Evolutionary conservation across 2,113 vertebrate species (phyloP).

Genomic region (Phyllostomus discolor): DNA sequence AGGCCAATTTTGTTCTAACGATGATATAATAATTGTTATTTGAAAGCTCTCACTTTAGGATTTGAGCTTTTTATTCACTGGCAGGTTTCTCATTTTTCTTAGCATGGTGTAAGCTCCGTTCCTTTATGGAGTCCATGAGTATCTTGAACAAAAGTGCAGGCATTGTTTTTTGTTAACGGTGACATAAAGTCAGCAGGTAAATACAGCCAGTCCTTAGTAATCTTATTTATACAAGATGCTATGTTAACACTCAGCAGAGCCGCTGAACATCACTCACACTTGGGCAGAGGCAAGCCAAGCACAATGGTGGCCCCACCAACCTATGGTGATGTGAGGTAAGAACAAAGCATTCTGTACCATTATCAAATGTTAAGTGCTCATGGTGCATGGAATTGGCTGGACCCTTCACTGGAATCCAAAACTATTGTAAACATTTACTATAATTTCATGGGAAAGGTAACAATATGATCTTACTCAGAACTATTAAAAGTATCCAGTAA

Average conservation of each 20-base stretch:
- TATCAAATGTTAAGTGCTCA: background rate
- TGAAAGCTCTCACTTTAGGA: background rate
- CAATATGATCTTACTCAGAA: background rate
- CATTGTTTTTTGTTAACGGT: background rate
- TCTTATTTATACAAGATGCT: background rate
- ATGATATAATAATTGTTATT: background rate
- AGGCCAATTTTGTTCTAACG: background rate
- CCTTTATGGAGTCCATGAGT: background rate
- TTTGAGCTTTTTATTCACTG: background rate
- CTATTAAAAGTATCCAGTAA: background rate
- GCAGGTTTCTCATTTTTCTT: background rate
- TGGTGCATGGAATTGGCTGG: background rate
- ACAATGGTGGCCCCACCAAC: background rate
- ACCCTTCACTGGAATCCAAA: background rate
- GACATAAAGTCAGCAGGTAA: background rate
- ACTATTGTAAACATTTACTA: background rate
- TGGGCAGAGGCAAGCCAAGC: background rate
- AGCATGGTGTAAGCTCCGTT: background rate
- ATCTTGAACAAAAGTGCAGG: background rate
- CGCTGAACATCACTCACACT: background rate
- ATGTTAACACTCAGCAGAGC: background rate
- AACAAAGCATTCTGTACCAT: background rate
- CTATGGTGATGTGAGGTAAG: background rate
- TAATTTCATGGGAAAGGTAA: conserved; percentile 19
- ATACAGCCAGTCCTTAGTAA: background rate